Percentiles rank a stretch among this genome's conserved stretches.
phyloP scores from a whole-genome alignment of 1,140 invertebrate genomes.

The Drosophila rufa region DNA sequence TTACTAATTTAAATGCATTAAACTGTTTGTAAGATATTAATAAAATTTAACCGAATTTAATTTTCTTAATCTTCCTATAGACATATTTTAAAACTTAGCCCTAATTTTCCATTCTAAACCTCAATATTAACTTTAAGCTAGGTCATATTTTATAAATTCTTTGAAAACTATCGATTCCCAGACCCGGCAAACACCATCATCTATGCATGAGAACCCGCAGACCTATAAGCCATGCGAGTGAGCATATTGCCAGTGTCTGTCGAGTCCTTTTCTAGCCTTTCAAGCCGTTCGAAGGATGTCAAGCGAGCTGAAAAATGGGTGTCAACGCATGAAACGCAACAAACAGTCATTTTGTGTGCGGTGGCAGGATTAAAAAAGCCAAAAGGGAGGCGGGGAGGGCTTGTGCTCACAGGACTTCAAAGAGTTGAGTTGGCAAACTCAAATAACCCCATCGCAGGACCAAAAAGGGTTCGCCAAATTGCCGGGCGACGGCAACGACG shows the following conservation, averaged over 20 bases:
- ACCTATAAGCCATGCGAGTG: too few species aligned
- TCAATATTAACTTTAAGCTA: not conserved
- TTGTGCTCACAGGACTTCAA: conserved; percentile 35
- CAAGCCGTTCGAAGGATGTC: conserved; percentile 17
- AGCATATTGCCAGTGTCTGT: not conserved
- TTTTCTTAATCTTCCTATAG: too few species aligned
- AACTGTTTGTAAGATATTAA: too few species aligned
- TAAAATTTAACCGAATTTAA: too few species aligned
- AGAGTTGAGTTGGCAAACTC: conserved; percentile 51
- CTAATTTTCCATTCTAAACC: too few species aligned
- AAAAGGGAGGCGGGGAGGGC: not conserved
- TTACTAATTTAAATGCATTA: too few species aligned
- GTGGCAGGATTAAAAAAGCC: conserved; percentile 34
- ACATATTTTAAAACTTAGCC: too few species aligned
- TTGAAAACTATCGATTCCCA: conserved; percentile 4
- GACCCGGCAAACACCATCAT: conserved; percentile 2
- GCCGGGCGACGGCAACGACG: conserved; percentile 41
- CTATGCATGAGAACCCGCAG: not conserved
- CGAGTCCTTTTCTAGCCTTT: conserved; percentile 14
- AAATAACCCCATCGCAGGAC: conserved; percentile 49
- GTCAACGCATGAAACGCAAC: conserved; percentile 78
- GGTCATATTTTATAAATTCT: not conserved
- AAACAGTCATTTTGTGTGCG: conserved; percentile 72
- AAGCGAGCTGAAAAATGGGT: conserved; percentile 67
- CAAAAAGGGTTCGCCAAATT: conserved; percentile 76